Evolutionary conservation across 2,797 vertebrate genomes (phyloP), one percentile per base, ranked within the genome.

Genomic region (Triplophysa bombifrons): DNA sequence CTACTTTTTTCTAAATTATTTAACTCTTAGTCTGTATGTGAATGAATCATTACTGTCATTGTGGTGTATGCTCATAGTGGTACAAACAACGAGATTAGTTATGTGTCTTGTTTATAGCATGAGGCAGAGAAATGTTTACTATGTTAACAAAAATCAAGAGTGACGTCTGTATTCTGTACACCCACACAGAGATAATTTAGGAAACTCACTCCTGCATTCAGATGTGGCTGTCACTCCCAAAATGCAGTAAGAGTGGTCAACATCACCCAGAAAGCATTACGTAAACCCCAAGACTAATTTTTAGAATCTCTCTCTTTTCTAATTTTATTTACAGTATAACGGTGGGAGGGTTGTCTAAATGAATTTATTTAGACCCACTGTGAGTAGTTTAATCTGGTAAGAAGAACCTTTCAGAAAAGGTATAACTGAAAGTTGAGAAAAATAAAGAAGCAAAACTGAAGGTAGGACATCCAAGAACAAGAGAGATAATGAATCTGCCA

Each of bases 311-410:
- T 55, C 53, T n/a, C 51, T 6, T 55, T 55, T 8, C 7, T 30
- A 0, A 0, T 56, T 56, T 22, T 56, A 2, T 20, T 56, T 20
- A 27, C 51, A n/a, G n/a, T n/a, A n/a, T n/a, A n/a, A n/a, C n/a
- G n/a, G n/a, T n/a, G 8, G 51, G 34, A 14, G 22, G 41, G 2
- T 58, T 58, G 13, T 44, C 22, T 11, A 44, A 72, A 58, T 34
- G 10, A 17, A 34, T 72, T 34, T 72, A 14, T 72, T 34, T 58
- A 72, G 70, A 34, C 53, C 53, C 51, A 44, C 70, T 58, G 30
- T 72, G 38, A 41, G 38, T 41, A 41, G 38, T 8, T 8, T 9
- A 41, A 11, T 9, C 10, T 41, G 41, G 41, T 41, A 41, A 41
- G 8, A 41, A 41, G 9, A 41, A 41, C 8, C 41, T 38, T 6